phyloP scores from a whole-genome alignment of 1,140 invertebrate genomes.

The Eumeta japonica region DNA sequence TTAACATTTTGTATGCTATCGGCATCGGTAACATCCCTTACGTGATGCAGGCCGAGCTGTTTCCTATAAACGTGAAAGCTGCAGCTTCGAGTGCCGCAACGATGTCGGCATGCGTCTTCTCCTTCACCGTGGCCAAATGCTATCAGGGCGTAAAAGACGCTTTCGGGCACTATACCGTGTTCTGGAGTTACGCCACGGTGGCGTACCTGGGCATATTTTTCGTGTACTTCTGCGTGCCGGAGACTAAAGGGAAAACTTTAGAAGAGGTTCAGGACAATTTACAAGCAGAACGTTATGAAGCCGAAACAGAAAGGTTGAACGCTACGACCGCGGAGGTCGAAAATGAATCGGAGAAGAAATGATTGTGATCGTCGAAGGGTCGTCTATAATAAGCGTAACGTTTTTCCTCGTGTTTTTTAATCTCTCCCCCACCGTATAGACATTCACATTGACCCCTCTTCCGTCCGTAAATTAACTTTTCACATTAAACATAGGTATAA shows the following conservation, averaged over 20 bases:
- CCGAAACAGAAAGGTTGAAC: not conserved
- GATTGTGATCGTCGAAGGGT: too few relatives aligned
- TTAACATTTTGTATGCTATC: conserved; percentile 59
- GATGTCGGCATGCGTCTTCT: conserved; percentile 43
- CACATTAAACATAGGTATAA: too few relatives aligned
- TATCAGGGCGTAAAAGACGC: conserved; percentile 58
- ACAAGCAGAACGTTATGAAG: too few relatives aligned
- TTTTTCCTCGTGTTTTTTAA: too few relatives aligned
- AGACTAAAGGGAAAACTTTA: conserved; percentile 70
- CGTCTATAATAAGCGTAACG: too few relatives aligned
- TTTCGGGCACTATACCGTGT: conserved; percentile 58
- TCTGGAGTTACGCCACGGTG: conserved; percentile 58
- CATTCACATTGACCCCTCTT: too few relatives aligned
- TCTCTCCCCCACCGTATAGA: too few relatives aligned
- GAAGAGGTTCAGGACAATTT: conserved; percentile 64
- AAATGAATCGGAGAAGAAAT: too few relatives aligned
- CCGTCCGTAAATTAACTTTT: too few relatives aligned
- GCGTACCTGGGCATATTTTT: conserved; percentile 60
- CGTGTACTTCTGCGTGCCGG: conserved; percentile 65
- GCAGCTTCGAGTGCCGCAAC: conserved; percentile 49
- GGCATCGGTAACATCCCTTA: conserved; percentile 63
- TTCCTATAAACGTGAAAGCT: conserved; percentile 63
- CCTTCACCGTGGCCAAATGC: conserved; percentile 59
- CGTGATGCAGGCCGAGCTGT: conserved; percentile 63
- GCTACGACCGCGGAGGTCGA: not conserved